Conservation (phyloP, 2,797 vertebrate genomes). For the Rhinichthys osculus region DNA sequence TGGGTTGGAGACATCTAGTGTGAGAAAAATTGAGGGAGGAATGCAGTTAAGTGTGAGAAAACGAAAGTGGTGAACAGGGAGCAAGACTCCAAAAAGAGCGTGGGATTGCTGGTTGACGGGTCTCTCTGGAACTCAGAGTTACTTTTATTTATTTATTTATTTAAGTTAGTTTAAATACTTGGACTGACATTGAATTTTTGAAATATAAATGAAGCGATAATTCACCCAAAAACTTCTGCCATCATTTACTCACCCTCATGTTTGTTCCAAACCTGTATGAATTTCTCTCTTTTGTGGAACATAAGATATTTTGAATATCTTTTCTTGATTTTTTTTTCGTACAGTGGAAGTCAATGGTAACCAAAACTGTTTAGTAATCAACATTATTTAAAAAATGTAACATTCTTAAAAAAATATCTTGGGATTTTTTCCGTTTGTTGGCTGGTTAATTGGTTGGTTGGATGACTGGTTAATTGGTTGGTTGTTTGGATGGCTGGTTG, state of each 20-base stretch:
- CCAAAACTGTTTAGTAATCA: neutral
- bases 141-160: neutral
- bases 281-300: neutral
- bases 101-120: constrained; percentile 70
- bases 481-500: no score
- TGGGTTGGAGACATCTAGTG: constrained; percentile 63
- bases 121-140: constrained; percentile 57
- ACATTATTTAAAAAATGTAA: neutral
- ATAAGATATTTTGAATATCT: neutral
- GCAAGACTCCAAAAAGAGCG: constrained; percentile 61
- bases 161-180: neutral
- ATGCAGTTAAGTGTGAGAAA: constrained; percentile 11
- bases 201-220: neutral
- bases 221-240: neutral
- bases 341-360: neutral
- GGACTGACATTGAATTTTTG: neutral
- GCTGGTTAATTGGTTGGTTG: no score
- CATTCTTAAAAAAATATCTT: no score
- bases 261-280: neutral
- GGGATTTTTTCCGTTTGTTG: no score
- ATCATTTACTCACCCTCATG: neutral
- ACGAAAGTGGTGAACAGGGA: constrained; percentile 14
- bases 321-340: neutral
- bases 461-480: no score
- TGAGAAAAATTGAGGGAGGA: constrained; percentile 48